Evolutionary conservation across 2,888 invertebrate species (phyloP).

Genomic region (Ceramica pisi): DNA sequence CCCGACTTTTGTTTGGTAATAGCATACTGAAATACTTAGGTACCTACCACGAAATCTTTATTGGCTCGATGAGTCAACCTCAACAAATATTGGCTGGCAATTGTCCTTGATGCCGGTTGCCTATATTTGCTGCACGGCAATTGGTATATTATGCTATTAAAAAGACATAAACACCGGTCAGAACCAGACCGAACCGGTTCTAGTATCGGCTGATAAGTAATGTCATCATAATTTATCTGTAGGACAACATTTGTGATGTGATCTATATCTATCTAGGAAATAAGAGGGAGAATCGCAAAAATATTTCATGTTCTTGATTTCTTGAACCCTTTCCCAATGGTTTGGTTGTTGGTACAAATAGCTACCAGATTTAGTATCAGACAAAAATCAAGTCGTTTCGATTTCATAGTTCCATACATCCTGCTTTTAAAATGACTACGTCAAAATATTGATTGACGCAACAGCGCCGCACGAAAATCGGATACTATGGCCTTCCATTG

Average conservation of each 20-base stretch:
- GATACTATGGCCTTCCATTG: constrained; percentile 26
- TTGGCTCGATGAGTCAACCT: constrained; percentile 35
- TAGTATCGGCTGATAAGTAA: constrained; percentile 57
- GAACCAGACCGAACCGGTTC: constrained; percentile 50
- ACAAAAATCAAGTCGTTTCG: background rate
- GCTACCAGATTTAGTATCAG: no score
- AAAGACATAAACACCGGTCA: constrained; percentile 54
- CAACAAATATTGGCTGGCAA: constrained; percentile 49
- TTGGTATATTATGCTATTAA: constrained; percentile 61
- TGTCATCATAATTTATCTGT: constrained; percentile 59
- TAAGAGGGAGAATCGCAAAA: background rate
- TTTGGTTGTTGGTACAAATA: no score
- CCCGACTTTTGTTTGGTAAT: background rate
- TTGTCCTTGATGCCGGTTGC: constrained; percentile 51
- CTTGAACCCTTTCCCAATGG: background rate
- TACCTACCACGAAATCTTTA: constrained; percentile 6
- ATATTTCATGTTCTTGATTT: no score
- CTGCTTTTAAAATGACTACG: constrained; percentile 19
- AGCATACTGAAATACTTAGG: background rate
- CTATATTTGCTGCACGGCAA: constrained; percentile 54
- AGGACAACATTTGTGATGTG: constrained; percentile 30
- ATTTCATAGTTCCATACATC: background rate
- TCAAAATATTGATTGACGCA: constrained; percentile 39
- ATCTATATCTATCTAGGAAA: constrained; percentile 13
- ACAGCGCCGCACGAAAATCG: constrained; percentile 8